Evolutionary conservation across 2,888 invertebrate species (phyloP).

Genomic region (Orchesella flavescens): DNA sequence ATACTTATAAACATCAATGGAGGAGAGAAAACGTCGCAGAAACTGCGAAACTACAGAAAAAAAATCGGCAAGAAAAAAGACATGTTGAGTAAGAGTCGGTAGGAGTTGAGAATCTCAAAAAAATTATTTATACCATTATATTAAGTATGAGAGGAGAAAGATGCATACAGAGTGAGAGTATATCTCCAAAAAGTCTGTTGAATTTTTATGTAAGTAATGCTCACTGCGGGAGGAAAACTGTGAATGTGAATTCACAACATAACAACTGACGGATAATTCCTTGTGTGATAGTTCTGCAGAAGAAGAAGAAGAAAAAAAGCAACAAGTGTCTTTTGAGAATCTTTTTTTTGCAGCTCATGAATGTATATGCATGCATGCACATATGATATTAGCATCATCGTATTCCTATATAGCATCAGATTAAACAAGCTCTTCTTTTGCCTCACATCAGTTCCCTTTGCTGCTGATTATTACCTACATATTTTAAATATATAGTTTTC

Average conservation of each 20-base stretch:
- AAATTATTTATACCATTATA: conserved; percentile 17
- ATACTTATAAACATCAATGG: conserved; percentile 4
- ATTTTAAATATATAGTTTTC: conserved; percentile 1
- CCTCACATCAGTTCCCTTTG: conserved; percentile 6
- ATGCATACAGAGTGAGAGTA: conserved; percentile 34
- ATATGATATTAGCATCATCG: too few species aligned
- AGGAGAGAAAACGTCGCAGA: conserved; percentile 3
- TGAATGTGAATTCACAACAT: conserved; percentile 28
- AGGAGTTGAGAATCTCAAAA: conserved; percentile 5
- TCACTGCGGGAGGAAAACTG: conserved; percentile 54
- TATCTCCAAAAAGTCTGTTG: conserved; percentile 36
- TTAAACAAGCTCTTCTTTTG: neutral
- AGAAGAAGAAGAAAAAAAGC: conserved; percentile 12
- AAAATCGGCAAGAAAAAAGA: conserved; percentile 36
- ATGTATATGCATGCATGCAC: conserved; percentile 20
- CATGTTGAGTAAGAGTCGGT: neutral
- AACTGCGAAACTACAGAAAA: conserved; percentile 41
- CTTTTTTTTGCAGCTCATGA: conserved; percentile 15
- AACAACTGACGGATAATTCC: conserved; percentile 56
- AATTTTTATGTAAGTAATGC: conserved; percentile 51
- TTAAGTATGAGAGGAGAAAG: neutral
- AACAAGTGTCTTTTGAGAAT: conserved; percentile 45
- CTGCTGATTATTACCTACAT: conserved; percentile 23
- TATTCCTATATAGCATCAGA: too few species aligned
- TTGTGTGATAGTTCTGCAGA: conserved; percentile 25